Base-by-base conservation (phyloP, 1,140 invertebrate species). In the Bombus balteatus region DNA sequence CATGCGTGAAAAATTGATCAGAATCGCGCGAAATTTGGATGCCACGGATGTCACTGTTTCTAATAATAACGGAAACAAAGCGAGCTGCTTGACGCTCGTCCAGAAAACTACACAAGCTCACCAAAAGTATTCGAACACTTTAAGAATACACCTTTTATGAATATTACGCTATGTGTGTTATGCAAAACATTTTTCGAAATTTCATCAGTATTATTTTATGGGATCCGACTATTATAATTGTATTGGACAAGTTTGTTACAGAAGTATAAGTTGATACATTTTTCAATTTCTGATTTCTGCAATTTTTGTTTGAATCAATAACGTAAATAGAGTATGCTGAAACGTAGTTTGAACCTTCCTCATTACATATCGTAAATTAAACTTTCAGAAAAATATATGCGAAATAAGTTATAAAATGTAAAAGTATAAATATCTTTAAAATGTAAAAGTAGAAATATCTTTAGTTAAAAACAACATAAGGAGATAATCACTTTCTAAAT, bases 1-100 rank as follows among this genome's bases (percentile, higher is more conserved):
- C 28, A 18, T 41, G 15, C n/a, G 43, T 28, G 43, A 71, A 84
- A 72, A 79, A 71, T 79, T 59, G 28, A 37, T 71, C 37, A 22
- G 32, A 53, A 47, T 59, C 34, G 6, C 83, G 39, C 34, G 34
- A 47, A 43, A 73, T 85, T 85, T 57, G 41, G 70, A 81, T 81
- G 77, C 72, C 32, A 43, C n/a, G 57, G 13, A 28, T 85, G 71
- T 75, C 80, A 82, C 43, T 34, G 57, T 37, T 73, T 84, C 86
- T 84, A 87, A 79, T 87, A 87, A 87, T 87, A 87, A 84, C 85
- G 28, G 57, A 83, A 86, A 86, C 85, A 82, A 83, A 77, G 81
- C 37, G 41, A 68, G 68, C 39, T 22, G 34, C 59, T 87, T 84
- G 85, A 83, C 22, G 59, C n/a, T 37, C 53, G 74, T 71, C 80